phyloP scores from a whole-genome alignment of 1,140 invertebrate species.

The Diachasma alloeum region DNA sequence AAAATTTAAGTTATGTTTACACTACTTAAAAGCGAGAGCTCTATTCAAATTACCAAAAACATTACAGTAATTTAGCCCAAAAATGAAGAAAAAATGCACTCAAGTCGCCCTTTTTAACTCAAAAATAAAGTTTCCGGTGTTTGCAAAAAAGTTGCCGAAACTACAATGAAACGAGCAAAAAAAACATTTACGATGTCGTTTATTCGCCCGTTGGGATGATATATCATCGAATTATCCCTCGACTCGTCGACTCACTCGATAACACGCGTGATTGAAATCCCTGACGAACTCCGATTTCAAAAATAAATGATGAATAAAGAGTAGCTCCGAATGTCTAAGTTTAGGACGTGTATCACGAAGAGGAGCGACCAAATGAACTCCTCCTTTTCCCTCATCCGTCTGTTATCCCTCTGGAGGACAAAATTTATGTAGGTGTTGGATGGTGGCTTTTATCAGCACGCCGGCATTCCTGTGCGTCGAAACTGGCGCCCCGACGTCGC shows the following conservation, averaged over 20 bases:
- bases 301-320: slow-evolving; percentile 9
- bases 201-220: neutral
- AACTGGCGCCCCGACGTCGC: slow-evolving; percentile 62
- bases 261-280: slow-evolving; percentile 1
- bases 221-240: neutral
- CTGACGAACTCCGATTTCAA: neutral
- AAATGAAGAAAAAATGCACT: too few species aligned
- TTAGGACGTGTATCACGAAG: neutral
- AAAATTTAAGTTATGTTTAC: too few species aligned
- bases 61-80: too few species aligned
- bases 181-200: too few species aligned
- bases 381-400: slow-evolving; percentile 34
- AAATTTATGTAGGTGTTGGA: slow-evolving; percentile 67
- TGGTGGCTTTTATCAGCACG: slow-evolving; percentile 63
- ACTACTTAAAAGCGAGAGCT: too few species aligned
- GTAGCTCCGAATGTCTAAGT: slow-evolving; percentile 7
- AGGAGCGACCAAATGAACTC: neutral
- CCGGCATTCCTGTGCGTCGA: slow-evolving; percentile 62
- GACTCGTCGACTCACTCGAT: neutral
- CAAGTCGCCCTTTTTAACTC: too few species aligned
- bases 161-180: too few species aligned
- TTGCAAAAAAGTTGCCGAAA: too few species aligned
- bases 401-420: slow-evolving; percentile 54
- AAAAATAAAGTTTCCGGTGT: too few species aligned
- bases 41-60: too few species aligned